A percentile compares a stretch with the other conserved stretches of the same genome.
These are phyloP conservation scores for Odocoileus hemionus DNA, from an alignment of 2,113 vertebrate species.

Conservation along the genomic window DNA sequence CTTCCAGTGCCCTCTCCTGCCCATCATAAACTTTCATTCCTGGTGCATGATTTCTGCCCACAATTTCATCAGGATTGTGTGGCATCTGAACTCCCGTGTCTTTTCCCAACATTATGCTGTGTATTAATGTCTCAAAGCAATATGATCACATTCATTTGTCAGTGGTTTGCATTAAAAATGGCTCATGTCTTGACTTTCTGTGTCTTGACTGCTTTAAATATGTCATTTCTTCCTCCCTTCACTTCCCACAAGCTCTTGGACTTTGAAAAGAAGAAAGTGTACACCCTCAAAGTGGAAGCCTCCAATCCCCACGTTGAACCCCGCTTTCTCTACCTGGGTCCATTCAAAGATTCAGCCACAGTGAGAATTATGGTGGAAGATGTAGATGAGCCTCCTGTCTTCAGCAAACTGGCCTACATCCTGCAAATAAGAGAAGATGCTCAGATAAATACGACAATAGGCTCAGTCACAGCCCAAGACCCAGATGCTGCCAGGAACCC, in stretches of 20 bases:
- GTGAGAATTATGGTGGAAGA: constrained; percentile 92
- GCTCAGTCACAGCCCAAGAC: constrained; percentile 89
- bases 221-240: not conserved
- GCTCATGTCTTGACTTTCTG: not conserved
- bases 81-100: not conserved
- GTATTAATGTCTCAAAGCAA: not conserved
- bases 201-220: not conserved
- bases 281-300: constrained; percentile 91
- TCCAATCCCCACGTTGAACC: constrained; percentile 88
- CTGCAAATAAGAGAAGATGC: constrained; percentile 93
- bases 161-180: not conserved
- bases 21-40: not conserved
- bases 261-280: constrained; percentile 90
- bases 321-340: constrained; percentile 88
- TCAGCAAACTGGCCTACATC: constrained; percentile 87
- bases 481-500: constrained; percentile 88
- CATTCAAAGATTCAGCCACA: constrained; percentile 90
- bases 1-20: not conserved
- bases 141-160: not conserved
- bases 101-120: not conserved
- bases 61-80: too few species aligned
- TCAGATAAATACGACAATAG: constrained; percentile 83
- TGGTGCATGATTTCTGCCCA: not conserved
- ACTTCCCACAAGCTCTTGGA: constrained; percentile 85
- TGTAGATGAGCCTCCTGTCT: constrained; percentile 93